These are phyloP conservation scores for Proales similis DNA, from an alignment of 1,140 invertebrate species.

Conservation along the genomic window DNA sequence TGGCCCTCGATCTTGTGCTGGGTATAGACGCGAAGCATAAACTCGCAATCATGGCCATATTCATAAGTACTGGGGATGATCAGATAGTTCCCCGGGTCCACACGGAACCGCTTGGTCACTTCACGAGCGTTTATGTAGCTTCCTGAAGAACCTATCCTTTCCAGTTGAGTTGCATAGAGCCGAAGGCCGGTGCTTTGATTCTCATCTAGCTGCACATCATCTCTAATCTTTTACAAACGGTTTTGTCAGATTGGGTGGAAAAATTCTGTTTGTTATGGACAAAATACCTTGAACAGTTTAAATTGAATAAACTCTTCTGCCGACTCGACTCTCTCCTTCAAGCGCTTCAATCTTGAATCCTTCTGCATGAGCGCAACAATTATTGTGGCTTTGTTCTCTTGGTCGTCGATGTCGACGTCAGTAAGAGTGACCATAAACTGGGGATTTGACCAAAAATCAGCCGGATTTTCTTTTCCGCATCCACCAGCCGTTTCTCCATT, in stretches of 20 bases:
- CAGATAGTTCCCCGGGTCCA: conserved; percentile 58
- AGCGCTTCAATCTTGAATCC: conserved; percentile 25
- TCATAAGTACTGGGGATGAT: conserved; percentile 61
- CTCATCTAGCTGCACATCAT: background rate
- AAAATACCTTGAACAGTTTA: conserved; percentile 8
- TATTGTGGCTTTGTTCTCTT: conserved; percentile 7
- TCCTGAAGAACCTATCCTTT: conserved; percentile 43
- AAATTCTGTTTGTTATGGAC: background rate
- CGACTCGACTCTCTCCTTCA: background rate
- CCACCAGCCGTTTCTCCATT: conserved; percentile 31
- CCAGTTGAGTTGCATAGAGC: conserved; percentile 27
- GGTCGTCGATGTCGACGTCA: conserved; percentile 10
- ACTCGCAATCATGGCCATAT: conserved; percentile 57
- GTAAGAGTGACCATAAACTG: conserved; percentile 25
- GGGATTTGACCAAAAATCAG: conserved; percentile 37
- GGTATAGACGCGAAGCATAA: conserved; percentile 59
- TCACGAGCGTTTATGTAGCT: conserved; percentile 49
- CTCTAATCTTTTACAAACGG: background rate
- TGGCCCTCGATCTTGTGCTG: conserved; percentile 39
- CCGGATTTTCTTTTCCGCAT: conserved; percentile 21
- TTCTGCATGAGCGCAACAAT: conserved; percentile 35
- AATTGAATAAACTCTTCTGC: conserved; percentile 38
- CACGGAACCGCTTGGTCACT: conserved; percentile 48
- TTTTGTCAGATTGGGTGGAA: background rate
- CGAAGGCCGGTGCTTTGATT: background rate